Evolutionary conservation across 2,797 vertebrate genomes (phyloP).

Genomic region (Holocentrus rufus): DNA sequence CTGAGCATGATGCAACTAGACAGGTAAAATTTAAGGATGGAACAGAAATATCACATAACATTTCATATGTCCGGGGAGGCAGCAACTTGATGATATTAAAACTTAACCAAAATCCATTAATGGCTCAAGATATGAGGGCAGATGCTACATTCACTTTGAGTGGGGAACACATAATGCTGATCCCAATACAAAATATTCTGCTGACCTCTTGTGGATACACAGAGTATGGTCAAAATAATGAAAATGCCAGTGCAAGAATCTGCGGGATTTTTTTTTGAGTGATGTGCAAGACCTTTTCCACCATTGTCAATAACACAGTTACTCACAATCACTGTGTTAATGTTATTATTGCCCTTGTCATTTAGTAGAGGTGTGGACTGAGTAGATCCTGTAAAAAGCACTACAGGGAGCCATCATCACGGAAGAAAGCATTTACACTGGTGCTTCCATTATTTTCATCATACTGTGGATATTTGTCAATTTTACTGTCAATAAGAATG

Average conservation of each 20-base stretch:
- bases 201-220: conserved; percentile 70
- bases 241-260: conserved; percentile 54
- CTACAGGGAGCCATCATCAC: background rate
- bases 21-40: background rate
- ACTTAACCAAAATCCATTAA: background rate
- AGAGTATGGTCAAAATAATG: conserved; percentile 54
- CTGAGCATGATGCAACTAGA: background rate
- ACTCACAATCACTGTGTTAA: background rate
- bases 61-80: background rate
- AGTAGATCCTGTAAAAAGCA: background rate
- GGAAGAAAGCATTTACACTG: background rate
- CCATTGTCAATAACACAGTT: conserved; percentile 1
- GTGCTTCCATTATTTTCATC: conserved; percentile 2
- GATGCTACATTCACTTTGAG: conserved; percentile 6
- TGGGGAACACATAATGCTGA: conserved; percentile 10
- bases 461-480: background rate
- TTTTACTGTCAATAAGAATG: background rate
- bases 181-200: conserved; percentile 42
- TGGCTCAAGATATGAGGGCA: background rate
- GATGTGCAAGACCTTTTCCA: conserved; percentile 39
- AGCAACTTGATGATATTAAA: background rate
- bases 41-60: background rate
- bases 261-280: conserved; percentile 39
- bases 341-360: background rate
- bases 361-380: background rate